Conservation (phyloP, 2,797 vertebrate species). For the Rhabdophis nuchalis region DNA sequence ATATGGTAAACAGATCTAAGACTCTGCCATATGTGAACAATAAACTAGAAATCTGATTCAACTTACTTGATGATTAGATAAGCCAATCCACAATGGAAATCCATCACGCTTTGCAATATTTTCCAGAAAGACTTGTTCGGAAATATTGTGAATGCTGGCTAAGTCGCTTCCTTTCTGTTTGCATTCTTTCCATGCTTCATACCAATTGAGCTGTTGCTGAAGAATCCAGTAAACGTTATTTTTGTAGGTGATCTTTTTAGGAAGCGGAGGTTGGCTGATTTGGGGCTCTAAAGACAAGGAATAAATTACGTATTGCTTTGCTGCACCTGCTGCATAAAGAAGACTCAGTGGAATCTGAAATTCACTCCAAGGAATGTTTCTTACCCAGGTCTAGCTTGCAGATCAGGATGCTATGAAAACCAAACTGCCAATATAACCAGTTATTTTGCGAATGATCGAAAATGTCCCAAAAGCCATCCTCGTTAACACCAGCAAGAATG, state of each 20-base stretch:
- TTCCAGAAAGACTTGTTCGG: slow-evolving; percentile 73
- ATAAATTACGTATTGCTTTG: neutral
- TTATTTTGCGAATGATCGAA: slow-evolving; percentile 48
- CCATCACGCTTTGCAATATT: slow-evolving; percentile 81
- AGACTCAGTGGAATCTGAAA: neutral
- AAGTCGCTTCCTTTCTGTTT: slow-evolving; percentile 75
- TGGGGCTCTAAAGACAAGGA: slow-evolving; percentile 58
- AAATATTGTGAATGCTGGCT: slow-evolving; percentile 80
- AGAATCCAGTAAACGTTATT: slow-evolving; percentile 77
- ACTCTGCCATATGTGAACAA: neutral
- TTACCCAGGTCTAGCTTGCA: slow-evolving; percentile 93
- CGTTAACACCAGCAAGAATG: slow-evolving; percentile 83
- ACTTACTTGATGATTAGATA: slow-evolving; percentile 89
- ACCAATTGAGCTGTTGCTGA: slow-evolving; percentile 81
- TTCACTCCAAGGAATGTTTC: slow-evolving; percentile 33
- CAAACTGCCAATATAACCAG: slow-evolving; percentile 70
- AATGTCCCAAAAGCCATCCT: slow-evolving; percentile 82
- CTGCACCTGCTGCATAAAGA: neutral
- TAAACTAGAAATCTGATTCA: fast-evolving
- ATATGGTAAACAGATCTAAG: neutral
- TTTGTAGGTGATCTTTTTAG: slow-evolving; percentile 65
- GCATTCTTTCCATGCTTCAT: slow-evolving; percentile 81
- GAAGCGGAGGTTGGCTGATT: slow-evolving; percentile 66
- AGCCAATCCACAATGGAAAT: slow-evolving; percentile 89
- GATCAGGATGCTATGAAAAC: slow-evolving; percentile 79